Evolutionary conservation across 2,888 invertebrate genomes (phyloP), one percentile per base, ranked within the genome.

Genomic region (Apamea anceps): DNA sequence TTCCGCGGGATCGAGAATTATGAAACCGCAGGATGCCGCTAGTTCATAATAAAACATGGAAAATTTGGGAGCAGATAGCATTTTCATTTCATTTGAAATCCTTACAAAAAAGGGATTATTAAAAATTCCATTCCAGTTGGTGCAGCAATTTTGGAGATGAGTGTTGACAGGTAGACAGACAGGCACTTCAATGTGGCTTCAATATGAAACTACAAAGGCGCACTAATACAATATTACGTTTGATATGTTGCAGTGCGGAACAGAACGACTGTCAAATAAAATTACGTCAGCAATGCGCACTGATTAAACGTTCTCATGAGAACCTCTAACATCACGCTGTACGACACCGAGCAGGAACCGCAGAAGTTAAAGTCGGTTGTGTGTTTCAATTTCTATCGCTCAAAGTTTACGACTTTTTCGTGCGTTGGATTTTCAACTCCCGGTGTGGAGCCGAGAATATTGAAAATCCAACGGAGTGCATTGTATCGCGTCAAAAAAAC

Each of bases 261-360:
- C 87, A 87, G 87, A 85, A 85, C 72, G 86, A 78, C 85, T 79
- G 93, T 94, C 94, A 91, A 91, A 92, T 88, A 82, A 87, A 90
- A 94, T 94, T 89, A 92, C 90, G 90, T 93, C 92, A 91, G 88
- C 86, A 84, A 81, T 83, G 88, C 84, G 87, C 85, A 73, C 71
- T 88, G 90, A 92, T 91, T 90, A 90, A 89, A 87, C 63, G 86
- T 92, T 91, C 91, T 90, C 91, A 87, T 87, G 91, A 90, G 87
- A 91, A 85, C 74, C 42, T 85, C 72, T 77, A 65, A 73, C 66
- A 72, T 80, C 71, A 63, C 15, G 70, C 18, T 65, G 32, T 54
- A 74, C 54, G 45, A 32, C 75, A 81, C 2, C 0, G 0, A 21
- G n/a, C 66, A 80, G 63, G 25, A 37, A 37, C 37, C 2, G 13